Evolutionary conservation across 2,113 vertebrate genomes (phyloP), one percentile per base, ranked within the genome.

Genomic region (Cathartes aura): DNA sequence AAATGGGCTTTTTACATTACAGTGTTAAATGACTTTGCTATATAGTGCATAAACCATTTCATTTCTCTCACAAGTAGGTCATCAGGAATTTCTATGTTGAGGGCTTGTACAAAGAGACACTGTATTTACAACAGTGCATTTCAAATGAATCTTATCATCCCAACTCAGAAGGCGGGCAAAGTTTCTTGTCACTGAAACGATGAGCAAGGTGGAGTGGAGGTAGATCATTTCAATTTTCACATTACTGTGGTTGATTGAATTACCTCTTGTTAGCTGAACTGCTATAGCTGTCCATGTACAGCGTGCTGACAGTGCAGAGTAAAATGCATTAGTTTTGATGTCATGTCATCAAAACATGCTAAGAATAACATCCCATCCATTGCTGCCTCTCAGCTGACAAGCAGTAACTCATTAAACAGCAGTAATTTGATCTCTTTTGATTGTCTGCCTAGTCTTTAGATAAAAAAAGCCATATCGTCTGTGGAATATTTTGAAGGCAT

Each of bases 381-480:
- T 12, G 55, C 47, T 84, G 55, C 42, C 75, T 86, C 47, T 90
- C 60, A n/a, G 60, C 59, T 95, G 63, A 74, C 34, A 36, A 56
- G 72, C 83, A 84, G 29, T 8, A 87, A 67, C 76, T 95, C 93
- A 72, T 85, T 87, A 84, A 89, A 59, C 23, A 87, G 34, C 38
- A 67, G 42, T 19, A 60, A 63, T 75, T 63, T 82, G 63, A 89
- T 95, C 32, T 20, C 10, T 78, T 94, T 82, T 47, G 76, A 63
- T 68, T 74, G 68, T 84, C 73, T 89, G 59, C 29, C 59, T 70
- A 18, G 55, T 66, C 72, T 82, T 80, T 48, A 38, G 56, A 47
- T 62, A 21, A 40, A 34, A 42, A 52, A 32, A 36, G 3, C 27
- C 29, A 2, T n/a, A 15, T 87, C 0, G 0, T 42, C 45, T 67